These are phyloP conservation scores for Eupleurogrammus muticus DNA, from an alignment of 2,797 vertebrate genomes.

Conservation along the genomic window DNA sequence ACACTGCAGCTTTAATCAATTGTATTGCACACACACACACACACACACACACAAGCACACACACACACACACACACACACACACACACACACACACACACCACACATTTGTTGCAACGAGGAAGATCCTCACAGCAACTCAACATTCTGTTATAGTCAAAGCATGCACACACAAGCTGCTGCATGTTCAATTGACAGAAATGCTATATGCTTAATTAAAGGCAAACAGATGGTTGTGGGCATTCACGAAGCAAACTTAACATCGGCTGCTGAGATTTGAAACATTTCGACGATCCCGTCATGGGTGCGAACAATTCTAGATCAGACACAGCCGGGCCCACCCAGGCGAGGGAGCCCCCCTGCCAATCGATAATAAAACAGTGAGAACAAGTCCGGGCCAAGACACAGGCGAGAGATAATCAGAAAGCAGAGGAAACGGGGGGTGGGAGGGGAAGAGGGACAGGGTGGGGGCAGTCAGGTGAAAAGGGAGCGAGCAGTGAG, in stretches of 20 bases:
- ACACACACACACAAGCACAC: no score
- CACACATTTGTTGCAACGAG: constrained; percentile 2
- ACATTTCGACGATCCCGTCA: constrained; percentile 43
- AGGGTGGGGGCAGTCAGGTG: constrained; percentile 12
- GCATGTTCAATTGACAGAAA: constrained; percentile 55
- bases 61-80: no score
- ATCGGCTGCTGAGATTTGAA: constrained; percentile 52
- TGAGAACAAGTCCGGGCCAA: constrained; percentile 70
- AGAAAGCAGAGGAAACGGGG: constrained; percentile 43
- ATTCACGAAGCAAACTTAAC: constrained; percentile 56
- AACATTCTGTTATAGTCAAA: constrained; percentile 6
- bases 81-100: neutral
- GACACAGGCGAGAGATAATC: constrained; percentile 67
- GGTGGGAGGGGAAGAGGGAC: neutral
- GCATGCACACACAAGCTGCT: constrained; percentile 7
- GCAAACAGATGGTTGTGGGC: constrained; percentile 59
- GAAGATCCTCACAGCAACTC: constrained; percentile 11
- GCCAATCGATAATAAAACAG: constrained; percentile 72
- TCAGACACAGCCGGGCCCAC: constrained; percentile 62
- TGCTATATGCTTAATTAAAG: constrained; percentile 65
- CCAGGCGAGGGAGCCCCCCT: constrained; percentile 49
- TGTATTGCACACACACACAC: no score
- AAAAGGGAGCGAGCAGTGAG: constrained; percentile 7
- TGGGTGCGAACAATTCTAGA: constrained; percentile 73
- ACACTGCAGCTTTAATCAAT: no score